A percentile compares a stretch with the other conserved stretches of the same genome.
These are phyloP conservation scores for Andrena haemorrhoa DNA, from an alignment of 2,888 invertebrate genomes.

Conservation along the genomic window DNA sequence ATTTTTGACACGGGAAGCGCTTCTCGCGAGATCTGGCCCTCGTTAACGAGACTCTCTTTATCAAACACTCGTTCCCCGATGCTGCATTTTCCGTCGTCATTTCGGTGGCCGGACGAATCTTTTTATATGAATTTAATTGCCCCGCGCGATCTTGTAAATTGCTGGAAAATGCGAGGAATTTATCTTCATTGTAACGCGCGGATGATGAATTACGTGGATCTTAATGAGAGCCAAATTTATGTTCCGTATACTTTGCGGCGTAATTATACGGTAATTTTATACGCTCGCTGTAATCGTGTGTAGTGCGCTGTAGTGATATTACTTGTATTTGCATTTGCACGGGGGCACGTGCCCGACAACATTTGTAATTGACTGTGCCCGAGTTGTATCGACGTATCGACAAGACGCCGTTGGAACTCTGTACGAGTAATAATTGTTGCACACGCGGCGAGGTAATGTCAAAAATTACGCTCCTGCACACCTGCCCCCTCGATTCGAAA, in stretches of 20 bases:
- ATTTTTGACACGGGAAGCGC: not conserved
- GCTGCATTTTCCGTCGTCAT: not conserved
- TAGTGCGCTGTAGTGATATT: not conserved
- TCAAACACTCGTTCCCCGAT: not conserved
- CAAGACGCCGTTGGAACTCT: not conserved
- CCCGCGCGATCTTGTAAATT: not conserved
- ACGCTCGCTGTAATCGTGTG: too few species aligned
- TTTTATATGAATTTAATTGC: too few species aligned
- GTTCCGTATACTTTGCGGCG: not conserved
- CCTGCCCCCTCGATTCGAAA: slow-evolving; percentile 14
- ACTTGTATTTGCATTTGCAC: not conserved
- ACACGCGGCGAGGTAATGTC: not conserved
- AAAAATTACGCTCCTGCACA: slow-evolving; percentile 7
- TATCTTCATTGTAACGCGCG: not conserved
- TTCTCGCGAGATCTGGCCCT: not conserved
- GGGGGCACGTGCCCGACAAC: not conserved
- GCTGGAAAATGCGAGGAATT: not conserved
- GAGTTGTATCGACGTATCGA: not conserved
- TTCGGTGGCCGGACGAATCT: not conserved
- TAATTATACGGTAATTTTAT: slow-evolving; percentile 5
- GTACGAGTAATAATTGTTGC: slow-evolving; percentile 4
- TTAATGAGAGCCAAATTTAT: too few species aligned
- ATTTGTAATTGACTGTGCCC: not conserved
- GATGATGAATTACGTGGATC: not conserved
- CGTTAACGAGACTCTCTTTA: not conserved